These are phyloP conservation scores for Cantharis nigra DNA, from an alignment of 2,888 invertebrate genomes.

Conservation along the genomic window DNA sequence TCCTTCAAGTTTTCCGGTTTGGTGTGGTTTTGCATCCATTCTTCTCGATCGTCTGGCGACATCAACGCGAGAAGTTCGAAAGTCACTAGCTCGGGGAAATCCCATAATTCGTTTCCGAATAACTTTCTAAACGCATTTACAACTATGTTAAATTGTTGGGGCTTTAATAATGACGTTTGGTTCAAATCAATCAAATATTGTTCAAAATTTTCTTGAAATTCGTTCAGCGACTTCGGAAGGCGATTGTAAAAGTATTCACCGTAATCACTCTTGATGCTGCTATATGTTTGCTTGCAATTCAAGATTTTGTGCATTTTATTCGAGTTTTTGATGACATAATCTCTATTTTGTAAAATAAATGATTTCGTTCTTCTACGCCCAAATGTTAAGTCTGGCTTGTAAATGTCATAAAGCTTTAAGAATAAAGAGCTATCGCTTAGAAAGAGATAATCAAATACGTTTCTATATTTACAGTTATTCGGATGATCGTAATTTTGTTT, in stretches of 20 bases:
- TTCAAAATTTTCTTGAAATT: background rate
- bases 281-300: background rate
- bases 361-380: slow-evolving; percentile 15
- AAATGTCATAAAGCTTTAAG: slow-evolving; percentile 14
- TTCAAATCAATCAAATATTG: background rate
- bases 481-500: background rate
- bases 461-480: slow-evolving; percentile 1
- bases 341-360: slow-evolving; percentile 11
- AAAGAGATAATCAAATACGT: slow-evolving; percentile 4
- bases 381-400: background rate
- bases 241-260: slow-evolving; percentile 5
- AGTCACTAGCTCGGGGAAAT: background rate
- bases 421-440: slow-evolving; percentile 8
- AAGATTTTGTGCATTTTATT: slow-evolving; percentile 5
- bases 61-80: slow-evolving; percentile 8
- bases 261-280: slow-evolving; percentile 7
- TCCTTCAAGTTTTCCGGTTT: background rate
- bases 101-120: slow-evolving; percentile 11
- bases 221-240: slow-evolving; percentile 8
- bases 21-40: background rate
- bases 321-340: slow-evolving; percentile 7
- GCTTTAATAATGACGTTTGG: background rate
- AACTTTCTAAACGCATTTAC: background rate
- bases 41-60: slow-evolving; percentile 7
- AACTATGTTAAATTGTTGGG: background rate